phyloP scores from a whole-genome alignment of 2,888 invertebrate genomes.

The Drosophila buzzatii region DNA sequence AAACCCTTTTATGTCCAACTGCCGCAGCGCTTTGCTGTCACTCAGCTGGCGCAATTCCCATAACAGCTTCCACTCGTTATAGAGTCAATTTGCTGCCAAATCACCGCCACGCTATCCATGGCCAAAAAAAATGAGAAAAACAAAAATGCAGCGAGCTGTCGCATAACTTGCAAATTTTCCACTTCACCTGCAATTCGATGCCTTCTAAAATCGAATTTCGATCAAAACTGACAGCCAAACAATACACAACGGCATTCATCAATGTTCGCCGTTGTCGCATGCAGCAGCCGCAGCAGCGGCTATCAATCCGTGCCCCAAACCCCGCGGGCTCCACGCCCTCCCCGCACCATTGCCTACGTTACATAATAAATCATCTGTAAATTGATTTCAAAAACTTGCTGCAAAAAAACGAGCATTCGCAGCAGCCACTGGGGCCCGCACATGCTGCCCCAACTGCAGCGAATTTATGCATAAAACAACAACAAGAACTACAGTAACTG shows the following conservation, averaged over 20 bases:
- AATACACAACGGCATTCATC: constrained; percentile 78
- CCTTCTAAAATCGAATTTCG: constrained; percentile 57
- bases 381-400: constrained; percentile 74
- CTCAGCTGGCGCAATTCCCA: constrained; percentile 41
- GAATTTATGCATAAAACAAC: constrained; percentile 12
- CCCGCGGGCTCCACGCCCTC: background rate
- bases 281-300: constrained; percentile 38
- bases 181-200: constrained; percentile 68
- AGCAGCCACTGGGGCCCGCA: constrained; percentile 41
- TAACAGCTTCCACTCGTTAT: constrained; percentile 17
- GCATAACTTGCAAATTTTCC: constrained; percentile 76
- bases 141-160: constrained; percentile 47
- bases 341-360: background rate
- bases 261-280: constrained; percentile 69
- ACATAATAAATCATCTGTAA: constrained; percentile 79
- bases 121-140: constrained; percentile 11
- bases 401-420: constrained; percentile 33
- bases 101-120: constrained; percentile 20
- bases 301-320: constrained; percentile 2
- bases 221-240: constrained; percentile 75
- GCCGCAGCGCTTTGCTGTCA: constrained; percentile 5
- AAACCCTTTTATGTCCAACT: background rate
- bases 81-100: constrained; percentile 58
- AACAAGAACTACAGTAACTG: constrained; percentile 9
- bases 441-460: constrained; percentile 29